Percentiles rank a stretch among this genome's conserved stretches.
Evolutionary conservation across 2,888 invertebrate genomes (phyloP).

Genomic region (Plebejus anna): DNA sequence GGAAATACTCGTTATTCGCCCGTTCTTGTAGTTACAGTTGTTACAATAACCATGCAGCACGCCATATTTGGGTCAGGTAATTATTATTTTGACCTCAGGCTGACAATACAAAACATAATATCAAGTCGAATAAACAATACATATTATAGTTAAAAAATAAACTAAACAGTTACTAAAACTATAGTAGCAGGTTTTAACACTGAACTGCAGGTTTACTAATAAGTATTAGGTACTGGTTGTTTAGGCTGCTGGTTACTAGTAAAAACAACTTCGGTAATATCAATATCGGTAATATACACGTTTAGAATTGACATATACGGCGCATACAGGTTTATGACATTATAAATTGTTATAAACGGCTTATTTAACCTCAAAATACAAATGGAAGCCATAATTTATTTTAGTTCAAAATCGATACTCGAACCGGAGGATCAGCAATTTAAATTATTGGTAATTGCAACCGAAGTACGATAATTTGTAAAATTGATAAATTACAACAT

Average conservation of each 20-base stretch:
- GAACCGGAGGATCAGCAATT: neutral
- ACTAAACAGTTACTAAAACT: too few relatives aligned
- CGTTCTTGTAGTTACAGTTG: slow-evolving; percentile 5
- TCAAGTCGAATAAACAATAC: neutral
- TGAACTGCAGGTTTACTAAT: neutral
- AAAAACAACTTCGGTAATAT: too few relatives aligned
- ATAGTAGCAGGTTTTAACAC: neutral
- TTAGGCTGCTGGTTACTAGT: neutral
- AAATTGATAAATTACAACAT: slow-evolving; percentile 27
- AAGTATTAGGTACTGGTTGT: neutral
- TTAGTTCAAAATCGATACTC: slow-evolving; percentile 8
- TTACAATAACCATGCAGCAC: neutral
- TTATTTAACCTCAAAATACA: slow-evolving; percentile 11
- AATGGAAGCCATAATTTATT: slow-evolving; percentile 9
- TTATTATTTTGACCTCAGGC: neutral
- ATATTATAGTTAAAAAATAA: too few relatives aligned
- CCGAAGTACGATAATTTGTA: slow-evolving; percentile 15
- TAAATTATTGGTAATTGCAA: slow-evolving; percentile 27
- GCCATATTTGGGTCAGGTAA: neutral
- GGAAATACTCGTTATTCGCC: slow-evolving; percentile 23
- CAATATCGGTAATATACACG: neutral
- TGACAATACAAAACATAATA: neutral
- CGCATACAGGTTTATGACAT: neutral
- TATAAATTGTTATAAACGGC: slow-evolving; percentile 1
- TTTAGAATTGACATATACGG: neutral